Conservation (phyloP, 2,797 vertebrate genomes). For the Sebastes trivittatus region DNA sequence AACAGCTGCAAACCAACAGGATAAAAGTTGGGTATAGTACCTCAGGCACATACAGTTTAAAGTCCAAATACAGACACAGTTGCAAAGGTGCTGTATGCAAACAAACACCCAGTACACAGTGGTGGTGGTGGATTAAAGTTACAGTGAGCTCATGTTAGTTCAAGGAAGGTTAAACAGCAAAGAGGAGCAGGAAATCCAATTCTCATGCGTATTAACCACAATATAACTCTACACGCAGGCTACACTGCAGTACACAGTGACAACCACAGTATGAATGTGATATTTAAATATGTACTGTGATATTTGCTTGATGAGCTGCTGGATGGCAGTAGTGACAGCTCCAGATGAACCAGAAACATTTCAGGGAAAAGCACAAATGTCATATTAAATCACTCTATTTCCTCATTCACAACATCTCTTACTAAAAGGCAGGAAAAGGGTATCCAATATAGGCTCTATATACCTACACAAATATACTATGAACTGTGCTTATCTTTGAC, state of each 20-base stretch:
- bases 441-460: constrained; percentile 26
- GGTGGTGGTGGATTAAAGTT: constrained; percentile 17
- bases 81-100: constrained; percentile 39
- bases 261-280: not conserved
- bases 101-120: constrained; percentile 51
- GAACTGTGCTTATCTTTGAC: constrained; percentile 63
- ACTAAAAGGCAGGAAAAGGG: constrained; percentile 27
- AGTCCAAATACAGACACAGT: constrained; percentile 42
- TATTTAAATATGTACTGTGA: constrained; percentile 7
- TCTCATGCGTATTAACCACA: constrained; percentile 10
- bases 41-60: constrained; percentile 66
- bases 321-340: constrained; percentile 38
- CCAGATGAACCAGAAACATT: constrained; percentile 34
- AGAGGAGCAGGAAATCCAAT: constrained; percentile 1
- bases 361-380: not conserved
- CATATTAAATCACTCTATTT: constrained; percentile 7
- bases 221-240: constrained; percentile 10
- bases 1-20: constrained; percentile 53
- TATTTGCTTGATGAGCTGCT: constrained; percentile 12
- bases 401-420: not conserved
- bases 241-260: constrained; percentile 10
- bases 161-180: constrained; percentile 25
- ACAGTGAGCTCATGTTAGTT: constrained; percentile 31
- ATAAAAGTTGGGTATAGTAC: constrained; percentile 44
- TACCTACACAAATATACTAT: constrained; percentile 44